A percentile compares a stretch with the other conserved stretches of the same genome.
These are phyloP conservation scores for Pentalonia nigronervosa DNA, from an alignment of 1,140 invertebrate species.

Conservation along the genomic window DNA sequence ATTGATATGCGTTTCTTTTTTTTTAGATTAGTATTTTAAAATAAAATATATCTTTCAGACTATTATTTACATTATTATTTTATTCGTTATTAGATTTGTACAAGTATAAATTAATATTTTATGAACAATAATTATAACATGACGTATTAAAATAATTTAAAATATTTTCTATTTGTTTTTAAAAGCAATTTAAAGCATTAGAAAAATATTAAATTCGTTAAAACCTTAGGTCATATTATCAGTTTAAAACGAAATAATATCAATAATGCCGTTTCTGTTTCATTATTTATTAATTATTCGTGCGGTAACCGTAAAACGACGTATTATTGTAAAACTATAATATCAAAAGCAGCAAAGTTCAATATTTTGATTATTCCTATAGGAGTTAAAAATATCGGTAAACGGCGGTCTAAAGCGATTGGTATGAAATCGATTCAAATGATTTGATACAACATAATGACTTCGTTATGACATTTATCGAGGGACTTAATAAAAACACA, in stretches of 20 bases:
- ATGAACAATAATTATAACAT: too few relatives aligned
- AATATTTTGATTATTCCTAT: background rate
- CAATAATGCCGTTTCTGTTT: too few relatives aligned
- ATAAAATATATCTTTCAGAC: background rate
- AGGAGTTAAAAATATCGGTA: background rate
- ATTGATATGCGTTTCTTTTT: background rate
- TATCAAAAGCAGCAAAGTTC: background rate
- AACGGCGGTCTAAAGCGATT: background rate
- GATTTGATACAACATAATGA: background rate
- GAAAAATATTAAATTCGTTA: background rate
- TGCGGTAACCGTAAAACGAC: background rate
- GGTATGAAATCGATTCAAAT: background rate
- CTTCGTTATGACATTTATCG: background rate
- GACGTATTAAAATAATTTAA: background rate
- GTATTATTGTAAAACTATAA: too few relatives aligned
- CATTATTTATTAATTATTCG: background rate
- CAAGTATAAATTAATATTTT: too few relatives aligned
- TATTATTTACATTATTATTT: too few relatives aligned
- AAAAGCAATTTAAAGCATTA: background rate
- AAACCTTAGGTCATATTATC: background rate
- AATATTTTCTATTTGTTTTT: background rate
- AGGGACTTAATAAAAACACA: background rate
- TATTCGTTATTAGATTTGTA: too few relatives aligned
- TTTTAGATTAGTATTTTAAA: background rate
- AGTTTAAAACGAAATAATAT: too few relatives aligned